Evolutionary conservation across 2,888 invertebrate species (phyloP).

Genomic region (Rhingia campestris): DNA sequence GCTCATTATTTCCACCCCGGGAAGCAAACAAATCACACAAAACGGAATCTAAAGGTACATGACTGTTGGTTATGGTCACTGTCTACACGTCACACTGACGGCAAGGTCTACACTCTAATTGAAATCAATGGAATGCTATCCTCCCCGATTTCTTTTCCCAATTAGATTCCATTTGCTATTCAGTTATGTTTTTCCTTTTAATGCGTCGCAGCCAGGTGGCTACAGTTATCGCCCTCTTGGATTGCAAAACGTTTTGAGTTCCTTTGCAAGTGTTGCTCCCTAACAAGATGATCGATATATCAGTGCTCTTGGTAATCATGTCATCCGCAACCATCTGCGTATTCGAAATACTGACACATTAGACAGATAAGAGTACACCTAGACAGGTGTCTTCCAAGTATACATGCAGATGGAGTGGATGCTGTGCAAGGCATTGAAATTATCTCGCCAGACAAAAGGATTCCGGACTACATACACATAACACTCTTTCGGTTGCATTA

Average conservation of each 20-base stretch:
- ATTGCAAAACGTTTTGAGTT: background rate
- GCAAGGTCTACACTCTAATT: constrained; percentile 28
- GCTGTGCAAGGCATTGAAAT: constrained; percentile 12
- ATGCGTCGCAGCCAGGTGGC: constrained; percentile 36
- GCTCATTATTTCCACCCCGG: constrained; percentile 16
- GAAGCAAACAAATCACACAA: background rate
- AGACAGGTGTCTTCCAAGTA: no score
- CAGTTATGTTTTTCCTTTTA: constrained; percentile 28
- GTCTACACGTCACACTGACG: background rate
- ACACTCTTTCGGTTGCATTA: constrained; percentile 38
- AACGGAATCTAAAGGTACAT: background rate
- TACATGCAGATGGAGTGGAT: constrained; percentile 33
- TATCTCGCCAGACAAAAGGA: background rate
- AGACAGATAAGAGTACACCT: constrained; percentile 12
- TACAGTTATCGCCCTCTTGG: constrained; percentile 2
- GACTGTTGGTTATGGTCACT: constrained; percentile 4
- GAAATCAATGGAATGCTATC: constrained; percentile 51
- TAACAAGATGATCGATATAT: constrained; percentile 26
- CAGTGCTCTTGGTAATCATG: constrained; percentile 54
- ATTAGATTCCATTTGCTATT: constrained; percentile 57
- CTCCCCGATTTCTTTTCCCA: constrained; percentile 7
- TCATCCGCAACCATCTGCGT: constrained; percentile 59
- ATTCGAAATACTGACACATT: constrained; percentile 44
- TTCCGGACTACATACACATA: background rate
- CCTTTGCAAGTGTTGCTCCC: constrained; percentile 3